These are phyloP conservation scores for Cotesia glomerata DNA, from an alignment of 1,140 invertebrate genomes.

Conservation along the genomic window DNA sequence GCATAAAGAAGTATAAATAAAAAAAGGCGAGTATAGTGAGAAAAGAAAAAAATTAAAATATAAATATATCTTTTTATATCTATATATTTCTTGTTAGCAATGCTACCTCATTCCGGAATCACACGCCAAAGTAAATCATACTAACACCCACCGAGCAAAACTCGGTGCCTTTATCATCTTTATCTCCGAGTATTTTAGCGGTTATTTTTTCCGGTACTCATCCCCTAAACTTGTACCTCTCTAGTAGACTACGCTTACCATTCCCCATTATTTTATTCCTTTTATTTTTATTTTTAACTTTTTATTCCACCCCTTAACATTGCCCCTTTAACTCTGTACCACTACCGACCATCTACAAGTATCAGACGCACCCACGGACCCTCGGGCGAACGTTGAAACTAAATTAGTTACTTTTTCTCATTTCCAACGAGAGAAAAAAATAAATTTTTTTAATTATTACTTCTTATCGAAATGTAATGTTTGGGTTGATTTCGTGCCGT, in stretches of 20 bases:
- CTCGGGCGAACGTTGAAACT: conserved; percentile 42
- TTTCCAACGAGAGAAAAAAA: conserved; percentile 56
- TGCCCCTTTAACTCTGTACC: conserved; percentile 28
- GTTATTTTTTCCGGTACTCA: conserved; percentile 60
- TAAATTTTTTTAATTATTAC: conserved; percentile 61
- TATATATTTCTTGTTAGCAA: conserved; percentile 4
- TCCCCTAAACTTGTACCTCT: conserved; percentile 7
- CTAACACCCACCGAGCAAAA: conserved; percentile 34
- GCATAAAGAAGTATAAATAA: conserved; percentile 43
- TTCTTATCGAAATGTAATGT: conserved; percentile 65
- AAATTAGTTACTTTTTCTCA: conserved; percentile 57
- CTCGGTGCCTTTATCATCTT: conserved; percentile 60
- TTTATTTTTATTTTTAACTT: neutral
- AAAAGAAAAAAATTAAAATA: too few species aligned
- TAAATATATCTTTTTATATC: conserved; percentile 39
- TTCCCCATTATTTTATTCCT: neutral
- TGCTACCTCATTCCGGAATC: conserved; percentile 54
- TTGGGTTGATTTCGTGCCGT: too few species aligned
- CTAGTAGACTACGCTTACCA: conserved; percentile 17
- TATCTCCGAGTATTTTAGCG: conserved; percentile 62
- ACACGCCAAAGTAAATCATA: conserved; percentile 40
- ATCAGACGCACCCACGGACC: conserved; percentile 34
- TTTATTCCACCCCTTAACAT: conserved; percentile 12
- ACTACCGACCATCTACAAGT: conserved; percentile 35
- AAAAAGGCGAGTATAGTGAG: too few species aligned